Base-by-base conservation (phyloP, 2,888 invertebrate genomes). In the Nymphalis polychloros region DNA sequence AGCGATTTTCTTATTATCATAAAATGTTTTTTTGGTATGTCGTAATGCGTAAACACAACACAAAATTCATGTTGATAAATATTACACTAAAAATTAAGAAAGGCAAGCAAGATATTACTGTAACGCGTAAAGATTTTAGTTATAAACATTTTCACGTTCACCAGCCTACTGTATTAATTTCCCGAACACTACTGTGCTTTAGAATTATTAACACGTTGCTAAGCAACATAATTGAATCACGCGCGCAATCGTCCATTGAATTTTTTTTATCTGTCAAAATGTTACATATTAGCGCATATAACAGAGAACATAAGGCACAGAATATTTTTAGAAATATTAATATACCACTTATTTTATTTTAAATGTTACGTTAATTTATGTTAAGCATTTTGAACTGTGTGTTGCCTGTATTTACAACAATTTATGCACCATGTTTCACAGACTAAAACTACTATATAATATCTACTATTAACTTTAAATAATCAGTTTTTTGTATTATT, bases 151-250 rank as follows among this genome's bases (percentile, higher is more conserved):
- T 60, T 46, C 13, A n/a, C 63, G 46, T n/a, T 17, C 64, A 59
- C 16, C 64, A 68, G 23, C 64, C 64, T 60, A 55, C 68, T 65
- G 53, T 65, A 52, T 19, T 63, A 65, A 69, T 53, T 65, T 68
- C 46, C 66, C 73, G 80, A 83, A 81, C 79, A 83, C 81, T 84
- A 85, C 84, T 84, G 82, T 84, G 81, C 81, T 75, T 64, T 77
- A 67, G 76, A 75, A 81, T 83, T 84, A 81, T 83, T 83, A 78
- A 77, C 69, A 71, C 75, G 92, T 92, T 90, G 91, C 92, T 80
- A 82, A 77, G 92, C 88, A 88, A 92, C 91, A 72, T 77, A 84
- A 83, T 92, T 86, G 80, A 91, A 90, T 86, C 84, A 81, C 89
- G 87, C 91, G 91, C 88, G 86, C 74, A 48, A 60, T 53, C 23